These are phyloP conservation scores for Intellagama lesueurii DNA, from an alignment of 2,797 vertebrate species.

Conservation along the genomic window DNA sequence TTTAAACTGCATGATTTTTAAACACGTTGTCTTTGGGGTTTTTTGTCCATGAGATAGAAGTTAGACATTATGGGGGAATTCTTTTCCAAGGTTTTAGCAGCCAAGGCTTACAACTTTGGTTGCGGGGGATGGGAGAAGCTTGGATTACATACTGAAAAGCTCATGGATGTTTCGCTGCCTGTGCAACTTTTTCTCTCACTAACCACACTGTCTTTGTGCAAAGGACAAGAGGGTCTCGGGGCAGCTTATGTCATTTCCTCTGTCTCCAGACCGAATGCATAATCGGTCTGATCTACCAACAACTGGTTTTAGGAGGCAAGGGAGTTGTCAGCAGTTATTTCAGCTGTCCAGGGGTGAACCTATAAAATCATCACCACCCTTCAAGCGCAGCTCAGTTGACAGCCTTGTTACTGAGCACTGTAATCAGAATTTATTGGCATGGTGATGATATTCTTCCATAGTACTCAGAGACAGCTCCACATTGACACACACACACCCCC, in stretches of 20 bases:
- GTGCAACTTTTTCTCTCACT: slow-evolving; percentile 58
- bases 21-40: not conserved
- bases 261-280: slow-evolving; percentile 51
- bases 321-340: slow-evolving; percentile 18
- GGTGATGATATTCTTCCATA: slow-evolving; percentile 2
- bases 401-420: not conserved
- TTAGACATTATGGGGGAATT: not conserved
- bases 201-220: slow-evolving; percentile 49
- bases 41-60: not conserved
- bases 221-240: slow-evolving; percentile 71
- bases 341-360: not conserved
- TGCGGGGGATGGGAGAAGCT: not conserved
- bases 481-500: slow-evolving; percentile 12
- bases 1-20: not conserved
- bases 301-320: slow-evolving; percentile 41
- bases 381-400: slow-evolving; percentile 1
- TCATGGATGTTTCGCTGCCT: slow-evolving; percentile 38
- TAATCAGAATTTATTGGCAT: slow-evolving; percentile 44
- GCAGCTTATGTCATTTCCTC: slow-evolving; percentile 65
- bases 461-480: not conserved
- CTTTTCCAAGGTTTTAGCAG: not conserved
- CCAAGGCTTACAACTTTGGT: not conserved
- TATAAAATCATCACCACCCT: slow-evolving; percentile 16
- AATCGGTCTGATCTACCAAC: slow-evolving; percentile 30
- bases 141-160: slow-evolving; percentile 13